Conservation (phyloP, 2,113 vertebrate species). For the Ammodytes dubius region DNA sequence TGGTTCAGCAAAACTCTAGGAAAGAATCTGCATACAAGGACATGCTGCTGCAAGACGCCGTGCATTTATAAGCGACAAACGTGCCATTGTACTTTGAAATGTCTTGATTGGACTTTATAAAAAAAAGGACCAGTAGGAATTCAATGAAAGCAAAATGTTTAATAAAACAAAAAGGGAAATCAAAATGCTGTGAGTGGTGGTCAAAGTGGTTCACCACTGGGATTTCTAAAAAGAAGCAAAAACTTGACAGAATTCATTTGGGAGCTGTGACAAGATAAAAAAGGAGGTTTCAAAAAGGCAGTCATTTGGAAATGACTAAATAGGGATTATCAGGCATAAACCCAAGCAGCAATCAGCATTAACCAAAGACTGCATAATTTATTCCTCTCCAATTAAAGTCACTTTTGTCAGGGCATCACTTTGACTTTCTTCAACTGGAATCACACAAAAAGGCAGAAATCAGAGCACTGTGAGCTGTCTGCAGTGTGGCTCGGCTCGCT, state of each 20-base stretch:
- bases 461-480: conserved; percentile 39
- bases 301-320: conserved; percentile 60
- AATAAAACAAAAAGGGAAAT: conserved; percentile 51
- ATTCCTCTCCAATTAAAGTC: conserved; percentile 70
- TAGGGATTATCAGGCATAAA: conserved; percentile 72
- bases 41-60: not conserved
- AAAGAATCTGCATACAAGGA: conserved; percentile 22
- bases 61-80: not conserved
- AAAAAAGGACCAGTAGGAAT: conserved; percentile 9
- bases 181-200: conserved; percentile 35
- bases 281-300: conserved; percentile 54
- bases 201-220: conserved; percentile 50
- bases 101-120: conserved; percentile 15
- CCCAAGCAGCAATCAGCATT: conserved; percentile 71
- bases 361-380: conserved; percentile 70
- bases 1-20: conserved; percentile 7
- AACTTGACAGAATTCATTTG: conserved; percentile 47
- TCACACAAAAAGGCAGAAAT: conserved; percentile 58
- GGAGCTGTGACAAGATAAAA: conserved; percentile 45
- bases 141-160: conserved; percentile 36
- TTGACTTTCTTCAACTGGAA: conserved; percentile 52
- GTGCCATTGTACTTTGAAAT: conserved; percentile 8
- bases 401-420: conserved; percentile 68
- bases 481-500: conserved; percentile 43
- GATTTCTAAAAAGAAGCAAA: conserved; percentile 40